Evolutionary conservation across 2,113 vertebrate species (phyloP), one percentile per base, ranked within the genome.

Genomic region (Lichenostomus cassidix): DNA sequence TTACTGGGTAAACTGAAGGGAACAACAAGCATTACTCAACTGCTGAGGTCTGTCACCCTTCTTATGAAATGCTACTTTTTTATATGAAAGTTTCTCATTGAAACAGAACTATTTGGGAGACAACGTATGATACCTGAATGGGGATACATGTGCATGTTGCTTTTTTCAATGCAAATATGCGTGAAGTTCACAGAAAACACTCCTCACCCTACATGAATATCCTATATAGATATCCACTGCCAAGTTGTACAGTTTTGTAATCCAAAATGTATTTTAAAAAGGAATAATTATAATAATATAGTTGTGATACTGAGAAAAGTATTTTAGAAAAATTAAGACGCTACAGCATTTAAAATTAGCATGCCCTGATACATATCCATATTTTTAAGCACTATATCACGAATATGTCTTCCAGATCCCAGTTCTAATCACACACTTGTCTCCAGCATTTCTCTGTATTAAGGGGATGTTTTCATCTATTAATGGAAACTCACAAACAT

Each of bases 121-220:
- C 1, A 42, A 1, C 31, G 2, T 2, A 2, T 53, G 60, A 50
- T 25, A 70, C 8, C 2, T 28, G 12, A 63, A 76, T 4, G 18
- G 15, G 13, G 10, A 65, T 4, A 80, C 21, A 15, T 23, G 18
- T 35, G 5, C 4, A 4, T 4, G 5, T 29, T 25, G 5, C 1
- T 21, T 49, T 80, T 76, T 58, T 12, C 44, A 71, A 55, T 0
- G 2, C 7, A 63, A 64, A 46, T 11, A 35, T 2, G 8, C 20
- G 53, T 3, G 3, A 81, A 78, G 12, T 31, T 70, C 35, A 68
- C 44, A 47, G 15, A 52, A 73, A 55, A 63, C 50, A 19, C 60
- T 41, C 24, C 15, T 70, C 52, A 59, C 16, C 14, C 14, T 52
- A 52, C 1, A 1, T 20, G 4, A 78, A 82, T 28, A 74, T 12